These are phyloP conservation scores for Epinotia demarniana DNA, from an alignment of 2,888 invertebrate genomes.

Conservation along the genomic window DNA sequence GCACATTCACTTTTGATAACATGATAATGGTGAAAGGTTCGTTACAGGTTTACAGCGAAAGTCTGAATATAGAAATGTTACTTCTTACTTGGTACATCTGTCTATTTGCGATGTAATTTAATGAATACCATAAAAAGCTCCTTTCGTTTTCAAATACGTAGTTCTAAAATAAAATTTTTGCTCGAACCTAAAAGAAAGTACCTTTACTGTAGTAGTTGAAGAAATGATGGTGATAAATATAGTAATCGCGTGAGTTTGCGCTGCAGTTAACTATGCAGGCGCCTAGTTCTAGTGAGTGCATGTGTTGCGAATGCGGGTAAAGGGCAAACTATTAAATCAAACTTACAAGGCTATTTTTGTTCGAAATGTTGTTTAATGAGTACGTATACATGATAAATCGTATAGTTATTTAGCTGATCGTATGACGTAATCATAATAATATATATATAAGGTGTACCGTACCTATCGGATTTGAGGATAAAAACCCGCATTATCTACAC, in stretches of 20 bases:
- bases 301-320: constrained; percentile 23
- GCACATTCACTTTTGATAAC: constrained; percentile 63
- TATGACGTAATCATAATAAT: neutral
- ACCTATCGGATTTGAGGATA: neutral
- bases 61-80: constrained; percentile 44
- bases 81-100: constrained; percentile 24
- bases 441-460: neutral
- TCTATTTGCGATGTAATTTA: constrained; percentile 25
- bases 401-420: constrained; percentile 2
- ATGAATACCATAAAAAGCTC: constrained; percentile 5
- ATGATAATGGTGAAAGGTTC: constrained; percentile 69
- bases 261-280: constrained; percentile 1
- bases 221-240: constrained; percentile 21
- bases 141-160: neutral
- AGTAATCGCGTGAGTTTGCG: constrained; percentile 26
- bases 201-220: neutral
- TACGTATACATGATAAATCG: neutral
- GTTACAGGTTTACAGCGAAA: constrained; percentile 57
- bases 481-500: neutral
- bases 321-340: constrained; percentile 28
- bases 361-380: constrained; percentile 1
- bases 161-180: neutral
- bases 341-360: constrained; percentile 28
- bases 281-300: constrained; percentile 20
- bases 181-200: neutral